Percentiles rank a stretch among this genome's conserved stretches.
phyloP scores from a whole-genome alignment of 2,888 invertebrate species.

The Tenodera sinensis region DNA sequence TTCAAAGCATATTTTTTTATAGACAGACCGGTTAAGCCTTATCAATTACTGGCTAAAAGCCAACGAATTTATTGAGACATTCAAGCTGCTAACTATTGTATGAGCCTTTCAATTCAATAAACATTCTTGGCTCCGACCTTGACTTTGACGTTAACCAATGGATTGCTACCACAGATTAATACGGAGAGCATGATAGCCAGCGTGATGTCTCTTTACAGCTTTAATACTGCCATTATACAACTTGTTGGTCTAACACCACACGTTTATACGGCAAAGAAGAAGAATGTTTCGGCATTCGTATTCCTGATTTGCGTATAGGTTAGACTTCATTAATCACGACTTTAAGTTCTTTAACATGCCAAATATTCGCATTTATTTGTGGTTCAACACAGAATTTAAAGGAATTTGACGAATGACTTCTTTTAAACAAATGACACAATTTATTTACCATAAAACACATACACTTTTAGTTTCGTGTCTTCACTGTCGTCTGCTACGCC shows the following conservation, averaged over 20 bases:
- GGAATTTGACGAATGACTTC: background rate
- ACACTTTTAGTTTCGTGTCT: background rate
- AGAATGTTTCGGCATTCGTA: background rate
- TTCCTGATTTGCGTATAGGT: background rate
- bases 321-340: background rate
- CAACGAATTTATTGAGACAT: background rate
- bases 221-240: background rate
- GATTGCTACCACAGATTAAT: background rate
- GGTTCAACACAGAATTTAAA: background rate
- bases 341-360: background rate
- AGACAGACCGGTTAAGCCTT: background rate
- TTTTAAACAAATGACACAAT: background rate
- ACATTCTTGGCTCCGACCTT: background rate
- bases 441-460: background rate
- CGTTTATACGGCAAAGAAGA: background rate
- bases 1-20: background rate
- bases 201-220: background rate
- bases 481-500: background rate
- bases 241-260: background rate
- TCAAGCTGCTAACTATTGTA: background rate
- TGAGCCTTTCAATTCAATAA: background rate
- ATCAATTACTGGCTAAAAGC: background rate
- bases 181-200: background rate
- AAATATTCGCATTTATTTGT: background rate
- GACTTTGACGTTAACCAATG: background rate